phyloP scores from a whole-genome alignment of 2,113 vertebrate genomes.

The Silurus asotus region DNA sequence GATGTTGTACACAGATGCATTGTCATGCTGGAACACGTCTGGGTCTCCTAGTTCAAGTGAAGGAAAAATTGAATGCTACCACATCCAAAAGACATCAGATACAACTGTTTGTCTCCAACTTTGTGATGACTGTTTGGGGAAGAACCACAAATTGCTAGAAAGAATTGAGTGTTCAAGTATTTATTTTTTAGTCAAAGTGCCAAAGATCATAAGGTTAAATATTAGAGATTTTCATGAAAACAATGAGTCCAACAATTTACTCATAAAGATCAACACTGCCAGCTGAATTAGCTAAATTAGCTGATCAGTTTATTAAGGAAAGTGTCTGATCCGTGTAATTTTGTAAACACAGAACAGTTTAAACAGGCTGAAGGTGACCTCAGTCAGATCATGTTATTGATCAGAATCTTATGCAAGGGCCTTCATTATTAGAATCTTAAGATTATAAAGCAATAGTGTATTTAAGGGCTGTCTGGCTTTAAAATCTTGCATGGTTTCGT shows the following conservation, averaged over 20 bases:
- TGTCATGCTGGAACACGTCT: too few species aligned
- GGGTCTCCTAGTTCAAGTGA: too few species aligned
- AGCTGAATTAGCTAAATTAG: not conserved
- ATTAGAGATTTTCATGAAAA: not conserved
- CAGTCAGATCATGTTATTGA: not conserved
- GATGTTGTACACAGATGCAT: too few species aligned
- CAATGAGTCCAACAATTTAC: not conserved
- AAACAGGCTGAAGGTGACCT: not conserved
- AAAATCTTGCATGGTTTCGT: slow-evolving; percentile 9
- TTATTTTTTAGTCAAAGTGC: not conserved
- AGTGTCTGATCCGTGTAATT: not conserved
- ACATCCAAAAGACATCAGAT: too few species aligned
- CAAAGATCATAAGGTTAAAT: not conserved
- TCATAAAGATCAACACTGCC: not conserved
- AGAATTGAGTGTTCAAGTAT: not conserved
- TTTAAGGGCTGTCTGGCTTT: not conserved
- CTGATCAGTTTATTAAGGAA: not conserved
- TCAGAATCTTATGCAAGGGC: not conserved
- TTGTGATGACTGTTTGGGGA: too few species aligned
- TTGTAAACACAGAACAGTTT: not conserved
- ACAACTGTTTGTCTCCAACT: too few species aligned
- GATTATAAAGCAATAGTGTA: not conserved
- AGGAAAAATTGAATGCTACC: too few species aligned
- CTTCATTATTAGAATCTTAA: not conserved
- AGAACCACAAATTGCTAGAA: too few species aligned